Conservation (phyloP, 2,888 invertebrate genomes). For the Acrobasis suavella region DNA sequence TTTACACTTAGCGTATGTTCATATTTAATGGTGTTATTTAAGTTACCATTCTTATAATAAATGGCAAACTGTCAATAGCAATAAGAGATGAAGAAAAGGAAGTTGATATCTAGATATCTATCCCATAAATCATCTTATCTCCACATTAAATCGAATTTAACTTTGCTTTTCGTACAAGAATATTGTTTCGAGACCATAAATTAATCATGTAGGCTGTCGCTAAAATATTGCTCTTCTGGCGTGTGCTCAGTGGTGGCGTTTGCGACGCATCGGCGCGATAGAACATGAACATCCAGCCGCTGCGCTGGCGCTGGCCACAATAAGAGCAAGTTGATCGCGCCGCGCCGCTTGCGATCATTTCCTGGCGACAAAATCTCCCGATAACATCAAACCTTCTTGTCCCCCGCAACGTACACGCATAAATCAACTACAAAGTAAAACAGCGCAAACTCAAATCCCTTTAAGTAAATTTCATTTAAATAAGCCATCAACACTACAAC, state of each 20-base stretch:
- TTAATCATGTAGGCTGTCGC: constrained; percentile 81
- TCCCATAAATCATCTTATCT: constrained; percentile 76
- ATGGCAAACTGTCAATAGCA: neutral
- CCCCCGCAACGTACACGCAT: constrained; percentile 57
- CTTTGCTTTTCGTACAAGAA: constrained; percentile 59
- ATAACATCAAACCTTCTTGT: constrained; percentile 71
- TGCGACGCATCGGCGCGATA: constrained; percentile 63
- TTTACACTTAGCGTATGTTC: neutral
- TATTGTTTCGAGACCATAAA: constrained; percentile 74
- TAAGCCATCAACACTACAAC: constrained; percentile 64
- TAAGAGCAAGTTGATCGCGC: constrained; percentile 54
- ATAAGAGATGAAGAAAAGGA: constrained; percentile 28
- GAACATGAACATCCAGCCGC: constrained; percentile 53
- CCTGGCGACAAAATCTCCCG: constrained; percentile 77
- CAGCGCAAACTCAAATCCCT: constrained; percentile 51
- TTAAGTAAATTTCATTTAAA: constrained; percentile 63
- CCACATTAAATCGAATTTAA: constrained; percentile 71
- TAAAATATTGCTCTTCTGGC: constrained; percentile 75
- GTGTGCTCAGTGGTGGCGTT: constrained; percentile 57
- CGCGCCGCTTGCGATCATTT: constrained; percentile 62
- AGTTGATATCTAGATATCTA: constrained; percentile 49
- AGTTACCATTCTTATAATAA: neutral
- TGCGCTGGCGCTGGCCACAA: constrained; percentile 43
- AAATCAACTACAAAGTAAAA: constrained; percentile 64
- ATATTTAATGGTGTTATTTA: neutral